phyloP scores from a whole-genome alignment of 2,888 invertebrate genomes.

The Doris montereyensis region DNA sequence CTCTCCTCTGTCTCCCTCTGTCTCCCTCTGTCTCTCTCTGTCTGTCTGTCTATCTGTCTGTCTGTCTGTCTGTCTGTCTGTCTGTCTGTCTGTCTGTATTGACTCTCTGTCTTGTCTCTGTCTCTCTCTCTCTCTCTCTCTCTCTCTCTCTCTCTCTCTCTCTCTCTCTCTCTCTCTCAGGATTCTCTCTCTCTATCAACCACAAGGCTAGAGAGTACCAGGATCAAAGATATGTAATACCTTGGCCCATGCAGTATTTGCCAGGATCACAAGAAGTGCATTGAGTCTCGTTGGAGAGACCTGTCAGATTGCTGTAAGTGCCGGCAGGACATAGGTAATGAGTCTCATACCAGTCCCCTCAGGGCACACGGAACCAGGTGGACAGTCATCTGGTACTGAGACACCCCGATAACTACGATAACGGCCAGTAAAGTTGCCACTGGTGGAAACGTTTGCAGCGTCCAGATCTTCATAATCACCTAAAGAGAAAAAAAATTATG shows the following conservation, averaged over 20 bases:
- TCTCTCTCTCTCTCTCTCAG: no score
- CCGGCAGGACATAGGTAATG: slow-evolving; percentile 67
- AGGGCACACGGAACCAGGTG: slow-evolving; percentile 68
- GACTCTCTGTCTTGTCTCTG: no score
- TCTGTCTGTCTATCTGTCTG: no score
- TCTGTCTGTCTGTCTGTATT: no score
- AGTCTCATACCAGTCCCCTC: slow-evolving; percentile 56
- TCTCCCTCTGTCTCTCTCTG: no score
- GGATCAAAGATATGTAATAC: slow-evolving; percentile 47
- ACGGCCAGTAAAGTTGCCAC: slow-evolving; percentile 63
- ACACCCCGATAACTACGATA: slow-evolving; percentile 67
- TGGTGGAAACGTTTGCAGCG: slow-evolving; percentile 56
- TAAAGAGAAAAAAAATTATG: slow-evolving; percentile 38
- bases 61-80: no score
- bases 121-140: no score
- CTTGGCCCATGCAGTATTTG: slow-evolving; percentile 65
- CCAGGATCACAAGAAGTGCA: slow-evolving; percentile 69
- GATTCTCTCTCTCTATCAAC: no score
- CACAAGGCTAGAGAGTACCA: no score
- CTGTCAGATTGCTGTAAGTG: slow-evolving; percentile 65
- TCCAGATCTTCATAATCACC: slow-evolving; percentile 67
- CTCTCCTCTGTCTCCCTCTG: no score
- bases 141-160: no score
- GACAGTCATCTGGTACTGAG: slow-evolving; percentile 63
- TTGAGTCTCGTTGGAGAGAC: slow-evolving; percentile 57